phyloP scores from a whole-genome alignment of 2,888 invertebrate genomes.

The Rhagonycha lutea region DNA sequence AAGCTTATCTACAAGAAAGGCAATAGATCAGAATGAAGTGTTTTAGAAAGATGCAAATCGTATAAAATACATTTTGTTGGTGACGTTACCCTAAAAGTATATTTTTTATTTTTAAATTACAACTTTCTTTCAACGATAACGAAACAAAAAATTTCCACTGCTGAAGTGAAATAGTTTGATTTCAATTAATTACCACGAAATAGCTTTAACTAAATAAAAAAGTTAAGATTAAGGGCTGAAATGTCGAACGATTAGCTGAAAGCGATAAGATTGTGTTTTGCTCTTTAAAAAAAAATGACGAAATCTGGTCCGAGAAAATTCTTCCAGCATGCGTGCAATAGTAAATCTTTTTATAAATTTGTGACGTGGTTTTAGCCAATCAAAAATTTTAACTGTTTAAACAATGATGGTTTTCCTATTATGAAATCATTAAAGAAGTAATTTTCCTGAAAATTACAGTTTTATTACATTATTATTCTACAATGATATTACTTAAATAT shows the following conservation, averaged over 20 bases:
- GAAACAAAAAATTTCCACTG: background rate
- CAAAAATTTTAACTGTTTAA: too few relatives aligned
- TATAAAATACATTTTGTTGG: constrained; percentile 6
- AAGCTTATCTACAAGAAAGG: constrained; percentile 3
- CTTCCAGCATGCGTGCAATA: background rate
- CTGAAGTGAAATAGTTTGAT: background rate
- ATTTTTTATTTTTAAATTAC: background rate
- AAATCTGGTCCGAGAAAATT: background rate
- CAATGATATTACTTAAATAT: background rate
- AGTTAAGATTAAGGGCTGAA: background rate
- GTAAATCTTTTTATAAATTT: too few relatives aligned
- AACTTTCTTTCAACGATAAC: background rate
- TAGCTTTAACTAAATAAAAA: background rate
- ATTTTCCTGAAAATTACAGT: background rate
- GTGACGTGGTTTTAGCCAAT: too few relatives aligned
- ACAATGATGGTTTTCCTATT: background rate
- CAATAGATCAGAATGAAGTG: constrained; percentile 5
- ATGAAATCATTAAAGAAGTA: background rate
- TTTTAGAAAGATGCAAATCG: background rate
- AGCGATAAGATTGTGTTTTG: background rate
- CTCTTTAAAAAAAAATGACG: background rate
- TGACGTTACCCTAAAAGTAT: background rate
- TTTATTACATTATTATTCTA: background rate
- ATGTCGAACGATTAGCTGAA: background rate
- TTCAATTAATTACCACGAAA: background rate